Conservation (phyloP, 2,113 vertebrate species). For the Cavia aperea region DNA sequence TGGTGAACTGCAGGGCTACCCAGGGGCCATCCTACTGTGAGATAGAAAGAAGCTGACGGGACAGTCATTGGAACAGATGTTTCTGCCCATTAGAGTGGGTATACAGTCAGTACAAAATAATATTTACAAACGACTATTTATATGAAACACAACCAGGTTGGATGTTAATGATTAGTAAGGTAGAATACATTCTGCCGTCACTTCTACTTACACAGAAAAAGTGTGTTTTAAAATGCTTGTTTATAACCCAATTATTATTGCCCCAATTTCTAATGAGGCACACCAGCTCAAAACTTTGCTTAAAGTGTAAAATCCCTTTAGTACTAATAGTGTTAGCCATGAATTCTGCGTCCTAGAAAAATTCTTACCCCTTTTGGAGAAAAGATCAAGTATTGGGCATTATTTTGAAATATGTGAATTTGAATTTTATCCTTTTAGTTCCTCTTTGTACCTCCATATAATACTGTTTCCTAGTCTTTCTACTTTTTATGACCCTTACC, state of each 20-base stretch:
- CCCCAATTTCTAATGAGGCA: neutral
- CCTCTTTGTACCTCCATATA: neutral
- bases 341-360: neutral
- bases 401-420: constrained; percentile 8
- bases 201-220: neutral
- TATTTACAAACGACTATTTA: neutral
- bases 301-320: neutral
- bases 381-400: neutral
- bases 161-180: neutral
- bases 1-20: neutral
- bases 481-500: neutral
- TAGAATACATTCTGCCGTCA: neutral
- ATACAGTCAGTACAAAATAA: neutral
- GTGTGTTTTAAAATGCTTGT: neutral
- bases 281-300: neutral
- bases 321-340: neutral
- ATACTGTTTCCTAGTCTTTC: neutral
- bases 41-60: neutral
- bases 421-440: neutral
- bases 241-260: neutral
- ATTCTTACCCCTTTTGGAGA: neutral
- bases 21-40: neutral
- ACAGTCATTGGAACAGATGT: neutral
- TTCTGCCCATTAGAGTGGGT: neutral
- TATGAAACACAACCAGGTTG: neutral